phyloP scores from a whole-genome alignment of 2,888 invertebrate species.

The Physocephala rufipes region DNA sequence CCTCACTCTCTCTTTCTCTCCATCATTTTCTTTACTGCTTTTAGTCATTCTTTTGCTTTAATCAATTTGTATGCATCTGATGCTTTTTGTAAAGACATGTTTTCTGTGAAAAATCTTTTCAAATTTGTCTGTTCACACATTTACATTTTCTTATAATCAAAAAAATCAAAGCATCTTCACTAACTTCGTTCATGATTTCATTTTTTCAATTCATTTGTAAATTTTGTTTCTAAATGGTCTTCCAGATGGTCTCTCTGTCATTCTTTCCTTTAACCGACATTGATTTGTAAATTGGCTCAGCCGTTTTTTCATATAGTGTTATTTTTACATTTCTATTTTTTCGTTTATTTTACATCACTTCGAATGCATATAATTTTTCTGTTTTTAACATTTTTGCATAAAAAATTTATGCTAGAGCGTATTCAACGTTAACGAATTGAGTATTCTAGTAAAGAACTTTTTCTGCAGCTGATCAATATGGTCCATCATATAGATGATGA shows the following conservation, averaged over 20 bases:
- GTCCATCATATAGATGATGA: not conserved
- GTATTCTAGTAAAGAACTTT: not conserved
- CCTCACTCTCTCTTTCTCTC: not conserved
- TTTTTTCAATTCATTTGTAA: conserved; percentile 50
- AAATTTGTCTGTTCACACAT: conserved; percentile 56
- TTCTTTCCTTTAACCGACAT: not conserved
- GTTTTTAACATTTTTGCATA: conserved; percentile 24
- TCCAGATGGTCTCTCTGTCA: not conserved
- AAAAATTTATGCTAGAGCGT: conserved; percentile 18
- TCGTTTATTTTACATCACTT: not conserved
- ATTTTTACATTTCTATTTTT: not conserved
- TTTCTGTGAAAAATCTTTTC: conserved; percentile 19
- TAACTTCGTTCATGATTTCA: not conserved
- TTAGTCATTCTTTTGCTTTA: not conserved
- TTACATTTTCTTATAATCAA: conserved; percentile 37
- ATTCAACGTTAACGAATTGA: too few species aligned
- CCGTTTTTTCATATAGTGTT: conserved; percentile 18
- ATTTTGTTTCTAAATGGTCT: conserved; percentile 45
- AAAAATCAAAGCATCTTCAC: conserved; percentile 25
- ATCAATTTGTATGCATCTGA: conserved; percentile 56
- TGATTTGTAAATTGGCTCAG: conserved; percentile 13
- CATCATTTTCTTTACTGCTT: not conserved
- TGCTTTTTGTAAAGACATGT: conserved; percentile 1
- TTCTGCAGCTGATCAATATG: conserved; percentile 6
- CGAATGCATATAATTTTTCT: not conserved